Evolutionary conservation across 2,888 invertebrate species (phyloP).

Genomic region (Chalcis sispes): DNA sequence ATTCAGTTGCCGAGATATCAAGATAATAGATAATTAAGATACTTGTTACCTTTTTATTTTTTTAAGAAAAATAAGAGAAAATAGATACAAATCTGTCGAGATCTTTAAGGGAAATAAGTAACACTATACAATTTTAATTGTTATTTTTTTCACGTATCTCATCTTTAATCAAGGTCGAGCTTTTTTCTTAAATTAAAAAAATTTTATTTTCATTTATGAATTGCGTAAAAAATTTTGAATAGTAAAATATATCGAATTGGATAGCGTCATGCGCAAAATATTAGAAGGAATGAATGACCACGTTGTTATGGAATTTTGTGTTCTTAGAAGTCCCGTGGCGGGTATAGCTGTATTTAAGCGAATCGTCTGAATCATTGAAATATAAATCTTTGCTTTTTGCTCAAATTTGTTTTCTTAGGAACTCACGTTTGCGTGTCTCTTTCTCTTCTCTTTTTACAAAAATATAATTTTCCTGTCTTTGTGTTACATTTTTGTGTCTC

Average conservation of each 20-base stretch:
- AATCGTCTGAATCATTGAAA: slow-evolving; percentile 65
- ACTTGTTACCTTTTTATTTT: too few relatives aligned
- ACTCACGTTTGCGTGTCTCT: not conserved
- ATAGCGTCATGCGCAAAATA: slow-evolving; percentile 51
- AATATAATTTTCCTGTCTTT: slow-evolving; percentile 11
- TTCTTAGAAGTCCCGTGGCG: slow-evolving; percentile 74
- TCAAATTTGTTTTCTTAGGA: slow-evolving; percentile 10
- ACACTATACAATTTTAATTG: too few relatives aligned
- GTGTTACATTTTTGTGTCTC: not conserved
- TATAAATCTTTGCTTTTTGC: slow-evolving; percentile 22
- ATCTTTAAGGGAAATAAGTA: too few relatives aligned
- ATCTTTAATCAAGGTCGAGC: not conserved
- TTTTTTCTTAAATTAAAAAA: too few relatives aligned
- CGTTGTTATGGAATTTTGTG: slow-evolving; percentile 58
- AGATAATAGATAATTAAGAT: not conserved
- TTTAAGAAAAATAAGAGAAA: not conserved
- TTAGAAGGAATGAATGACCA: slow-evolving; percentile 50
- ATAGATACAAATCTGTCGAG: not conserved
- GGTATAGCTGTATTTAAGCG: slow-evolving; percentile 69
- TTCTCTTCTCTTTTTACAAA: not conserved
- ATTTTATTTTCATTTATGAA: too few relatives aligned
- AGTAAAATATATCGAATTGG: not conserved
- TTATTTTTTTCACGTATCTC: not conserved
- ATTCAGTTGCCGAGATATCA: not conserved
- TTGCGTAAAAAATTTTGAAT: not conserved